Base-by-base conservation (phyloP, 2,113 vertebrate species). In the Ancistrus triradiatus region DNA sequence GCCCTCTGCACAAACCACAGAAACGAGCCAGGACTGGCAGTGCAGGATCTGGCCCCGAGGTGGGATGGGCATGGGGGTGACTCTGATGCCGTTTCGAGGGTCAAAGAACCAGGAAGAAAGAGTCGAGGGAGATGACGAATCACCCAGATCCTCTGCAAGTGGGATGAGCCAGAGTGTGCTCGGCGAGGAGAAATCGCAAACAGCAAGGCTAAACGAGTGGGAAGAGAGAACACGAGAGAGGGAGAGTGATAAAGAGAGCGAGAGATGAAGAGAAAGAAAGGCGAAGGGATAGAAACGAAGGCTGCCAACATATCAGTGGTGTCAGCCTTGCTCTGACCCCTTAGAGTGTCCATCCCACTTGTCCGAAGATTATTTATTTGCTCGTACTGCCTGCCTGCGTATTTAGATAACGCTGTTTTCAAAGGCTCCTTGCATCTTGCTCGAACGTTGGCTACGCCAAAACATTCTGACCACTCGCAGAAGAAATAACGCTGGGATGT, bases 241-340 rank as follows among this genome's bases (percentile, higher is more conserved):
- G 11, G 13, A 7, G 40, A 15, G 40, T n/a, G 40, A 15, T 11
- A 15, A n/a, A 15, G 3, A 43, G 15, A 14, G 52, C 44, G 19
- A 21, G 59, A 44, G 68, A 49, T 50, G 33, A 19, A 59, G 17
- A 64, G 44, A 25, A 28, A 55, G 48, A 37, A 38, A 66, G 40
- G 18, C 43, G 3, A 22, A 56, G 50, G 42, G 10, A 51, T 19
- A 27, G 35, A 69, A 43, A 62, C 50, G 47, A 35, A 62, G 11
- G 81, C 79, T 78, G 75, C 69, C 78, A 74, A 69, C 67, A 77
- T n/a, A n/a, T n/a, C n/a, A n/a, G n/a, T n/a, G n/a, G n/a, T n/a
- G n/a, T n/a, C n/a, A n/a, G n/a, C n/a, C n/a, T n/a, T n/a, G n/a
- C n/a, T n/a, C n/a, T n/a, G n/a, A n/a, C n/a, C n/a, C n/a, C n/a